Evolutionary conservation across 2,113 vertebrate genomes (phyloP).

Genomic region (Poeciliopsis occidentalis): DNA sequence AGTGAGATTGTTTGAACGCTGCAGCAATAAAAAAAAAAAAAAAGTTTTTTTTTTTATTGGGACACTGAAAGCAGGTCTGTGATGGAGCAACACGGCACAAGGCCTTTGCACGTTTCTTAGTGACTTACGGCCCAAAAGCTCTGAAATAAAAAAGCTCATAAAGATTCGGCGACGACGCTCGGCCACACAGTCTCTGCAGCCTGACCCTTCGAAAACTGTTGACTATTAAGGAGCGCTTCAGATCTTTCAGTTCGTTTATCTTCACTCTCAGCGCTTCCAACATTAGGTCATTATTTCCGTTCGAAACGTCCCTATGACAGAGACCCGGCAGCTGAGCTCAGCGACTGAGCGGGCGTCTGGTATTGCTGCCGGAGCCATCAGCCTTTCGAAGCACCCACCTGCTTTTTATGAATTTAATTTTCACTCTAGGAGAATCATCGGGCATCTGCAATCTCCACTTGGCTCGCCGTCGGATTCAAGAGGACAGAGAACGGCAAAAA

Average conservation of each 20-base stretch:
- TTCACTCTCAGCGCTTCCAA: slow-evolving; percentile 21
- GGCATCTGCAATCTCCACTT: slow-evolving; percentile 59
- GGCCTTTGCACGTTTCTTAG: background rate
- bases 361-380: slow-evolving; percentile 41
- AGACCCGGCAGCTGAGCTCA: slow-evolving; percentile 57
- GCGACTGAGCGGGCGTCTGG: slow-evolving; percentile 44
- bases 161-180: slow-evolving; percentile 6
- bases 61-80: slow-evolving; percentile 8
- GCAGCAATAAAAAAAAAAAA: slow-evolving; percentile 38
- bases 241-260: slow-evolving; percentile 18
- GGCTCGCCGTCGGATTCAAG: slow-evolving; percentile 45
- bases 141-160: slow-evolving; percentile 22
- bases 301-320: slow-evolving; percentile 28
- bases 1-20: slow-evolving; percentile 30
- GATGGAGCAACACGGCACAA: slow-evolving; percentile 3
- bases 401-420: slow-evolving; percentile 70
- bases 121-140: slow-evolving; percentile 20
- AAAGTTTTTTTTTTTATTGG: slow-evolving; percentile 11
- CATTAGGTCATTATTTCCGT: slow-evolving; percentile 59
- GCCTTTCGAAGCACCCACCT: slow-evolving; percentile 71
- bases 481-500: slow-evolving; percentile 46
- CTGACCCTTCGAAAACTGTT: slow-evolving; percentile 29
- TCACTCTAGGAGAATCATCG: slow-evolving; percentile 60
- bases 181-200: slow-evolving; percentile 15
- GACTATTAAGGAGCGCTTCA: slow-evolving; percentile 29